Evolutionary conservation across 2,888 invertebrate species (phyloP).

Genomic region (Drosophila ezoana): DNA sequence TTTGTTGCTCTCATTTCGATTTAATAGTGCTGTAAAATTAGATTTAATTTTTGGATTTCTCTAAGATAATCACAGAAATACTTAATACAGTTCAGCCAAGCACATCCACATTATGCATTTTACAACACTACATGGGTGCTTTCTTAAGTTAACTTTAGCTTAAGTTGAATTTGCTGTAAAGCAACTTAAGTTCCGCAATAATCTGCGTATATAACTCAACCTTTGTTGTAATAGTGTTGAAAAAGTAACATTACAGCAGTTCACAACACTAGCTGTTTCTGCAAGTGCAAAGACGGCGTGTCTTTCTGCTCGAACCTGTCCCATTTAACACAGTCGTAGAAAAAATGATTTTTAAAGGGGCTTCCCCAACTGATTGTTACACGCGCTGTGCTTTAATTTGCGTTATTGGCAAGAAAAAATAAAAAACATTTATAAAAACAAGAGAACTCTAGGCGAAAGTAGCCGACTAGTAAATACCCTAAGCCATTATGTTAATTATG

Average conservation of each 20-base stretch:
- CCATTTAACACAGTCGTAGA: neutral
- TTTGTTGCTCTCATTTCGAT: no score
- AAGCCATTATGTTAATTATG: no score
- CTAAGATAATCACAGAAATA: no score
- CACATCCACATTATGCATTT: neutral
- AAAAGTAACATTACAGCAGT: neutral
- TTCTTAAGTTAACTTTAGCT: no score
- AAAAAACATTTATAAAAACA: neutral
- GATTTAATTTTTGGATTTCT: no score
- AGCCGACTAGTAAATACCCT: no score
- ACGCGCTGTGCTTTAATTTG: neutral
- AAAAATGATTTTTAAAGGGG: neutral
- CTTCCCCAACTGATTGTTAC: neutral
- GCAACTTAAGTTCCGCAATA: no score
- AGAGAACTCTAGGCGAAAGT: no score
- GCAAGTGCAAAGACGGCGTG: no score
- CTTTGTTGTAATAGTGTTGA: neutral
- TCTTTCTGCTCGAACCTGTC: neutral
- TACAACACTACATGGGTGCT: neutral
- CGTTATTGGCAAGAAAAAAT: slow-evolving; percentile 6
- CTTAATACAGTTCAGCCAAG: neutral
- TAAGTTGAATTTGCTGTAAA: neutral
- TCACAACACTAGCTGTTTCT: neutral
- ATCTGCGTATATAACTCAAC: no score
- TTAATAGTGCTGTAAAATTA: no score